Evolutionary conservation across 1,140 invertebrate species (phyloP), one percentile per base, ranked within the genome.

Genomic region (Solenopsis fugax): DNA sequence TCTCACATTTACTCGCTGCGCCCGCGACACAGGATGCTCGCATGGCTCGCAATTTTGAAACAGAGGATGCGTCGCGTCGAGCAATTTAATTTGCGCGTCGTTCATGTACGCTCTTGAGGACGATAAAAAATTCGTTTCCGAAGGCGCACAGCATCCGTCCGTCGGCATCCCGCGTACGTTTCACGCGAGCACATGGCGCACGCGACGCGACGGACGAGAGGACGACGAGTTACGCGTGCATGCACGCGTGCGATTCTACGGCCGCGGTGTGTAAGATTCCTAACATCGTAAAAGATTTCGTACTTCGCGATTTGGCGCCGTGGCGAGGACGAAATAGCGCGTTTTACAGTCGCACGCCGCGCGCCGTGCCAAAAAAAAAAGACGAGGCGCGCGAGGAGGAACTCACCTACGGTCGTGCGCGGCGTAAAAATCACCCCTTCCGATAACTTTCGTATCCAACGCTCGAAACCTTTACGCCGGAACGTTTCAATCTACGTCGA

Each of bases 231-330:
- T 41, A 41, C 41, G 12, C 52, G 41, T 29, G 65, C 54, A 58
- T 12, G 24, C 37, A 65, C 62, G 65, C n/a, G 58, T 58, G 87
- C 67, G 86, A 80, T 73, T 48, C 24, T 54, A 75, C 37, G 72
- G 64, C 65, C 65, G 18, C 45, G 45, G 48, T 34, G 13, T 77
- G 18, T 52, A 50, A 80, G 84, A 76, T 81, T 89, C 64, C 84
- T 90, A 60, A 78, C 45, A 58, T 78, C 90, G 90, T 91, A 91
- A 91, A 91, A 91, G 73, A 7, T 72, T 29, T 85, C 89, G 90
- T 88, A 90, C 88, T 75, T 87, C 64, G 37, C 80, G 89, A 90
- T 90, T 90, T 64, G 89, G 87, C 71, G 54, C 60, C 41, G n/a
- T 45, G 67, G 50, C 48, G 56, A 29, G 13, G 34, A 67, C 64